Conservation (phyloP, 2,113 vertebrate genomes). For the Epinephelus moara region DNA sequence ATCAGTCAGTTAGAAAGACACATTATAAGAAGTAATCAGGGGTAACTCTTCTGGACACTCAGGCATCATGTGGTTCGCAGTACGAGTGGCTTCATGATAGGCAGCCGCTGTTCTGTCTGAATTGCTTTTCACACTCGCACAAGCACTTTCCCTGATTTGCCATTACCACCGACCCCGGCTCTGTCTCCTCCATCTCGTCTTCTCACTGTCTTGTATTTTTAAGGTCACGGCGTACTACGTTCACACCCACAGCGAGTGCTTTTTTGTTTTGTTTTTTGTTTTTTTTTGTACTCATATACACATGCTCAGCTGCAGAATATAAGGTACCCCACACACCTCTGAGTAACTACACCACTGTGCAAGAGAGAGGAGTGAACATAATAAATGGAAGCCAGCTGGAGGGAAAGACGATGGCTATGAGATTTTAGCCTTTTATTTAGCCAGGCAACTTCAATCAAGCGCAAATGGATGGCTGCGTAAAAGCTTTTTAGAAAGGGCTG, state of each 20-base stretch:
- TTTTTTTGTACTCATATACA: not conserved
- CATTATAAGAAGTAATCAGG: not conserved
- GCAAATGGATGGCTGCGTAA: conserved; percentile 47
- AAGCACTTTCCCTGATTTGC: conserved; percentile 22
- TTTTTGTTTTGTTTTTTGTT: not conserved
- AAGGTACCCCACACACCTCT: conserved; percentile 18
- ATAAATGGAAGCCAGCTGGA: conserved; percentile 51
- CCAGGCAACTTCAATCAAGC: conserved; percentile 48
- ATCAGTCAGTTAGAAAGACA: not conserved
- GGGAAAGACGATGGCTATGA: conserved; percentile 50
- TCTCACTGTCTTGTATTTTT: conserved; percentile 16
- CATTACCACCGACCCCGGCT: conserved; percentile 26
- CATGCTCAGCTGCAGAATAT: not conserved
- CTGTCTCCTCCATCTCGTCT: not conserved
- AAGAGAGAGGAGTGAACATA: conserved; percentile 5
- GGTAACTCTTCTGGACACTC: conserved; percentile 24
- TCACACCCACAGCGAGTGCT: not conserved
- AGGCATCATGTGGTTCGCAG: conserved; percentile 34
- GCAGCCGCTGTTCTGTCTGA: conserved; percentile 35
- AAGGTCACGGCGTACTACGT: conserved; percentile 24
- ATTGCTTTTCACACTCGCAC: conserved; percentile 38
- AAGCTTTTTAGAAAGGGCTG: conserved; percentile 42
- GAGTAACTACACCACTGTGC: conserved; percentile 14
- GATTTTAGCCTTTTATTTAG: conserved; percentile 55
- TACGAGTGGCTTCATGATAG: conserved; percentile 34